phyloP scores from a whole-genome alignment of 2,888 invertebrate species.

The Harmothoe impar region DNA sequence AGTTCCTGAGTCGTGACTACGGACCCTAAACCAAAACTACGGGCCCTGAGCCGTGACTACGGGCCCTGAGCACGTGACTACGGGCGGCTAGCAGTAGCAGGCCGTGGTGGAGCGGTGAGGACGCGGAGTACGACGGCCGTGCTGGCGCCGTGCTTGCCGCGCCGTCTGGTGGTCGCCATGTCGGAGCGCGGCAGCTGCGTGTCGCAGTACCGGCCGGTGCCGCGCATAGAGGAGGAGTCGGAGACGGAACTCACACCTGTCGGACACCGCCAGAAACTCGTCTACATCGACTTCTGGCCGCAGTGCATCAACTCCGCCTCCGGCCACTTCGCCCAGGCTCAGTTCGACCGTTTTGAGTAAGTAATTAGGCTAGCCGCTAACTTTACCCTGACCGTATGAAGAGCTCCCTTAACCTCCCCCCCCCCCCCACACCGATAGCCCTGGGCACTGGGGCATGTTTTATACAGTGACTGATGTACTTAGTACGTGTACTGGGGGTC shows the following conservation, averaged over 20 bases:
- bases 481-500: slow-evolving; percentile 29
- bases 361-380: slow-evolving; percentile 34
- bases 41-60: no score
- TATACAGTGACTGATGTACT: slow-evolving; percentile 1
- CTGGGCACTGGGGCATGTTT: neutral
- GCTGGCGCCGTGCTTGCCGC: slow-evolving; percentile 5
- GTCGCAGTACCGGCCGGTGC: slow-evolving; percentile 59
- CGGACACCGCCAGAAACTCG: slow-evolving; percentile 50
- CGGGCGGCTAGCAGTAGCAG: no score
- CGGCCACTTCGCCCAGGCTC: slow-evolving; percentile 51
- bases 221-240: slow-evolving; percentile 60
- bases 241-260: slow-evolving; percentile 45
- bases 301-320: slow-evolving; percentile 66
- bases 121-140: neutral
- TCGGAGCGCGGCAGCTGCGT: slow-evolving; percentile 64
- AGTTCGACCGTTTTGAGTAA: slow-evolving; percentile 69
- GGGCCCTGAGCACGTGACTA: no score
- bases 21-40: no score
- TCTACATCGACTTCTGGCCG: slow-evolving; percentile 69
- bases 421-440: neutral
- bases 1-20: no score
- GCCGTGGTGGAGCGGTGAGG: neutral
- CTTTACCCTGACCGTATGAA: neutral
- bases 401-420: neutral
- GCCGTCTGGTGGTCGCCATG: slow-evolving; percentile 49